phyloP scores from a whole-genome alignment of 2,113 vertebrate species.

The Takifugu bimaculatus region DNA sequence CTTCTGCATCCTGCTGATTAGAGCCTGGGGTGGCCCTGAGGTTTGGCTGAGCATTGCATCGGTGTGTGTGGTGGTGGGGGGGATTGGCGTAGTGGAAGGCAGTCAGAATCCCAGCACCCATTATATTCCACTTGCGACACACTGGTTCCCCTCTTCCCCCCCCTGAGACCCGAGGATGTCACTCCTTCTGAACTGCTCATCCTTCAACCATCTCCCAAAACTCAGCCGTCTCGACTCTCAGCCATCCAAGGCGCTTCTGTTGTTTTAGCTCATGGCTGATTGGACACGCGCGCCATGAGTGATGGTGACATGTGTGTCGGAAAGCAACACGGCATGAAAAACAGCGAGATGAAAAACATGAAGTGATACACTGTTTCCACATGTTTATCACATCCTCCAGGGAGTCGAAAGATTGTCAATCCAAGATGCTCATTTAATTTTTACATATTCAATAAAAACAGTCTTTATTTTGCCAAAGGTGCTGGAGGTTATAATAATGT shows the following conservation, averaged over 20 bases:
- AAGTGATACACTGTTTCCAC: conserved; percentile 39
- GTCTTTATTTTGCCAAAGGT: conserved; percentile 42
- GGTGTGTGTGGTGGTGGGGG: background rate
- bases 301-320: conserved; percentile 58
- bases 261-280: conserved; percentile 59
- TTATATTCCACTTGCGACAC: conserved; percentile 47
- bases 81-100: conserved; percentile 6
- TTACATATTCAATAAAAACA: background rate
- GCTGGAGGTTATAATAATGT: conserved; percentile 1
- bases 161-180: conserved; percentile 50
- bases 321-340: conserved; percentile 40
- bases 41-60: conserved; percentile 40
- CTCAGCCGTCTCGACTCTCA: conserved; percentile 40
- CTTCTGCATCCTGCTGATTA: conserved; percentile 76
- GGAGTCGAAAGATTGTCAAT: conserved; percentile 7
- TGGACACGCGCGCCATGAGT: conserved; percentile 41
- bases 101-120: conserved; percentile 51
- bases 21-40: conserved; percentile 57
- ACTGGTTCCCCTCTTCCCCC: conserved; percentile 38
- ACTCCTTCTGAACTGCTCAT: conserved; percentile 59
- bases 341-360: conserved; percentile 41
- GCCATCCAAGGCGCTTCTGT: conserved; percentile 34
- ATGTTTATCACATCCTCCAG: background rate
- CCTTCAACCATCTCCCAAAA: conserved; percentile 65
- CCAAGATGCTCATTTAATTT: conserved; percentile 31